Evolutionary conservation across 1,140 invertebrate species (phyloP), one percentile per base, ranked within the genome.

Genomic region (Aphelinus certus): DNA sequence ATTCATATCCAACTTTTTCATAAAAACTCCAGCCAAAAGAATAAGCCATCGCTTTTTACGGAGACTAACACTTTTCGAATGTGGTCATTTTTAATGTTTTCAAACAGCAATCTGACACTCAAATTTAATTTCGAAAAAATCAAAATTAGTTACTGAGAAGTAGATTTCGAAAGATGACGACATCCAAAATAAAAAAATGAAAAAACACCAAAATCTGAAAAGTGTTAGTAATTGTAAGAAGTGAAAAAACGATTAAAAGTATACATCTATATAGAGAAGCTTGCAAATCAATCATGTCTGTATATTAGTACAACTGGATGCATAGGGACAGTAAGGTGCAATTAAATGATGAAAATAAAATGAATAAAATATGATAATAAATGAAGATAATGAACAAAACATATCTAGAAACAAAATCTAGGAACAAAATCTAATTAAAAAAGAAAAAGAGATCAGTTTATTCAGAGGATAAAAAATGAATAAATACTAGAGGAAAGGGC

Each of bases 221-320:
- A 26, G 26, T 63, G 62, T 46, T 47, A n/a, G 3, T 49, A 7
- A 10, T 63, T 47, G 1, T 5, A 1, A 47, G 46, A 63, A 9
- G n/a, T 63, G 2, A 47, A 46, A 47, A 10, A 9, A n/a, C 3
- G 47, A 48, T 46, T 2, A 63, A 42, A 63, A 63, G 47, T 63
- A 63, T 10, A 56, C 53, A 3, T 69, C 3, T 58, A 70, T 1
- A 70, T 43, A 67, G 9, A 6, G 61, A 7, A 74, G 42, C 43
- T 63, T 68, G 48, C 42, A 42, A 69, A 73, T 62, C 61, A 66
- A 71, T 48, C 48, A 77, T 71, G 46, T 74, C 49, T 71, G 47
- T 77, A 77, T 72, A 71, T 74, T 78, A 81, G 82, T 84, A 85
- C 83, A 86, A 85, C 84, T 86, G 84, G 84, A 86, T 76, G 81